Base-by-base conservation (phyloP, 2,888 invertebrate species). In the Tuta absoluta region DNA sequence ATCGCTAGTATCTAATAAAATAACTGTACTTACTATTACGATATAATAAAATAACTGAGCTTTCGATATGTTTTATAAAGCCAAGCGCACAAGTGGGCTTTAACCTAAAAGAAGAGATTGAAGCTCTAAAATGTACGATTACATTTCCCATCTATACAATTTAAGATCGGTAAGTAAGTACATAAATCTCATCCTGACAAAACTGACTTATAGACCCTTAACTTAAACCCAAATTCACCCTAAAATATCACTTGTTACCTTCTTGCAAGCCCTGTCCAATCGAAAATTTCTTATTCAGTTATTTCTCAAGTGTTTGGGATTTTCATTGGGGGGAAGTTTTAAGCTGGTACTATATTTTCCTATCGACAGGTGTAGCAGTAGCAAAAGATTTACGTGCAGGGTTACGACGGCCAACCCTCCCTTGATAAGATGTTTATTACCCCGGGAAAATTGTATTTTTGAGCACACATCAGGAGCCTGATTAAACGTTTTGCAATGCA, bases 281-380 rank as follows among this genome's bases (percentile, higher is more conserved):
- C 78, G 83, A 80, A 79, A 85, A 87, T 87, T 87, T 85, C 89
- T 88, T 87, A 90, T 89, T 90, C 88, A 87, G 87, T 88, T 87
- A 87, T 88, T 90, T 88, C 88, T 87, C 84, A 88, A 87, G 89
- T 89, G 89, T 89, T 89, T 86, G 88, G 88, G 85, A 88, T 90
- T 90, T 89, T 79, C 79, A 70, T 33, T 33, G 33, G 8, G 75
- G 76, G 83, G 84, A 90, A 91, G 87, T 91, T 91, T 91, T 90
- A 89, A 91, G 89, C 87, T 81, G 78, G 86, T 85, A 87, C 88
- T 91, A 91, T 91, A 91, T 91, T 91, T 91, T 90, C 89, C 88
- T 80, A 85, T 89, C 88, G 91, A 90, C 91, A 91, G 91, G 91
- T 91, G 86, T 88, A 88, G 89, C 86, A 85, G 91, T 91, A 89